Base-by-base conservation (phyloP, 2,888 invertebrate species). In the Amblyteles armatorius region DNA sequence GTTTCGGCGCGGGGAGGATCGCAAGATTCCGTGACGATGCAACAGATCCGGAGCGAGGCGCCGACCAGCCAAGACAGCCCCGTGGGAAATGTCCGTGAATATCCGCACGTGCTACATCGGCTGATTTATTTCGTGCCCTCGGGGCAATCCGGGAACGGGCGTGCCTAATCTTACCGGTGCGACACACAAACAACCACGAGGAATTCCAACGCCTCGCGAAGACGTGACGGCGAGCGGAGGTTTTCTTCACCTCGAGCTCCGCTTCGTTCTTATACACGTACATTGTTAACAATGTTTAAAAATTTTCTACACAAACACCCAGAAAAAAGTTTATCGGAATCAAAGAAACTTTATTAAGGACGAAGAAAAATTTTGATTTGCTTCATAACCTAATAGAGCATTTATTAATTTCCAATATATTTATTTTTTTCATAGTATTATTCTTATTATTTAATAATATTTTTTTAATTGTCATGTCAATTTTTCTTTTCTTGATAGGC, bases 61-160 rank as follows among this genome's bases (percentile, higher is more conserved):
- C 74, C 65, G 60, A 72, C 57, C 85, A 83, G 81, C 68, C 86
- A 76, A 63, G 86, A 33, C 73, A 83, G 74, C 78, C 89, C 87
- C 90, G 87, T 89, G 89, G 91, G 90, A 91, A 91, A 88, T 91
- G 90, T 90, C 88, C 85, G 86, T 86, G 89, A 89, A 91, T 88
- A 87, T 90, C 89, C 88, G 82, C 86, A 87, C 86, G 86, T 88
- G 87, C 80, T 88, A 86, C 86, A 86, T 87, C 88, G 86, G 85
- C 88, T 89, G 91, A 91, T 91, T 91, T 91, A 91, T 89, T 91
- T 88, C 88, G 85, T 84, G 88, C 87, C 88, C 90, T 89, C 77
- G 80, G 88, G 90, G 88, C 90, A 88, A 90, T 91, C 87, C 89
- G 86, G 90, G 87, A 63, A 63, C 87, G 90, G 88, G 89, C 91